Percentiles rank a stretch among this genome's conserved stretches.
Evolutionary conservation across 1,140 invertebrate genomes (phyloP).

Genomic region (Tenebrio molitor): DNA sequence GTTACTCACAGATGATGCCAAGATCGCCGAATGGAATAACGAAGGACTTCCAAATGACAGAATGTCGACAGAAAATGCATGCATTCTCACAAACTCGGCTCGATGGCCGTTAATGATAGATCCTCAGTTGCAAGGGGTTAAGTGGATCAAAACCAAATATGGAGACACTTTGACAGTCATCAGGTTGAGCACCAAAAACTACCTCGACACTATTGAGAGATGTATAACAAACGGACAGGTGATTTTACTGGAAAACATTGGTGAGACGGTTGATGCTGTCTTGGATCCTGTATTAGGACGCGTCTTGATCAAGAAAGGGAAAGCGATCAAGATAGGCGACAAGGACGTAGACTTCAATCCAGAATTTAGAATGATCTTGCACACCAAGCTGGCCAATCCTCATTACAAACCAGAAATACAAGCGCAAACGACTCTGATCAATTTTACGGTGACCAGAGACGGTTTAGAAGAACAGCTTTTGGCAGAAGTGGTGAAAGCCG

Average conservation of each 20-base stretch:
- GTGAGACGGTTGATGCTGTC: constrained; percentile 90
- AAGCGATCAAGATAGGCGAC: constrained; percentile 85
- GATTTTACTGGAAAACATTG: constrained; percentile 91
- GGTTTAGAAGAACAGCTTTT: constrained; percentile 93
- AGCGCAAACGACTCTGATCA: constrained; percentile 94
- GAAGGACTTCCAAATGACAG: constrained; percentile 91
- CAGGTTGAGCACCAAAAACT: constrained; percentile 83
- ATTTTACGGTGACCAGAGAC: constrained; percentile 94
- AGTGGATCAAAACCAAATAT: constrained; percentile 93
- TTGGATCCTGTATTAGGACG: constrained; percentile 91
- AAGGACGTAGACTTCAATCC: constrained; percentile 91
- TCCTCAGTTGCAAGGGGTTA: constrained; percentile 91
- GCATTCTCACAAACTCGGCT: constrained; percentile 89
- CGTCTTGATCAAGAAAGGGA: constrained; percentile 88
- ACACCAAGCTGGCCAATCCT: constrained; percentile 95
- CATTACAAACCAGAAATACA: constrained; percentile 98
- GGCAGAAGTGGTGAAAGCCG: constrained; percentile 93
- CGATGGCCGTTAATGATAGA: constrained; percentile 97
- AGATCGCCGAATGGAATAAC: constrained; percentile 95
- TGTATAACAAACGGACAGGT: constrained; percentile 81
- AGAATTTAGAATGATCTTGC: constrained; percentile 88
- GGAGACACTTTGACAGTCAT: constrained; percentile 81
- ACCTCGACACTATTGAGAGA: constrained; percentile 87
- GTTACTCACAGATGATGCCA: constrained; percentile 91
- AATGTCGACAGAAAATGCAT: constrained; percentile 96